phyloP scores from a whole-genome alignment of 2,113 vertebrate genomes.

The Boleophthalmus pectinirostris region DNA sequence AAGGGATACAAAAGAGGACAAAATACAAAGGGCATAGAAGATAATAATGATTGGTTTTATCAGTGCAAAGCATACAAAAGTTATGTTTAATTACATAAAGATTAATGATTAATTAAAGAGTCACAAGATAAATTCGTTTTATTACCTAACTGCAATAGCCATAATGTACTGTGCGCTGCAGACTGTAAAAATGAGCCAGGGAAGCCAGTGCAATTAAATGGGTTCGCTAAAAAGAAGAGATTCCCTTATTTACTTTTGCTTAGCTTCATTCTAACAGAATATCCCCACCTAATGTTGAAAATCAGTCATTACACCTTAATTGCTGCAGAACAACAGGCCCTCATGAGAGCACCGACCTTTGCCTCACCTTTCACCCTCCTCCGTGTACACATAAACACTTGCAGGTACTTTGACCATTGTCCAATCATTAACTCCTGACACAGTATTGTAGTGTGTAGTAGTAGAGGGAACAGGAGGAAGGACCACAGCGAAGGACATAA shows the following conservation, averaged over 20 bases:
- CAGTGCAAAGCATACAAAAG: no score
- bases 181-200: no score
- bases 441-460: neutral
- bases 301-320: slow-evolving; percentile 10
- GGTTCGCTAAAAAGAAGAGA: neutral
- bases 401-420: slow-evolving; percentile 40
- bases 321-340: slow-evolving; percentile 14
- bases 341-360: slow-evolving; percentile 58
- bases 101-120: no score
- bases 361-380: slow-evolving; percentile 31
- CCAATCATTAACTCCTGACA: slow-evolving; percentile 62
- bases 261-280: neutral
- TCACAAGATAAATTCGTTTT: no score
- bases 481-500: neutral
- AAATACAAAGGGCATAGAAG: no score
- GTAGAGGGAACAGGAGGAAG: slow-evolving; percentile 6
- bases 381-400: slow-evolving; percentile 43
- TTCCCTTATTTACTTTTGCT: neutral
- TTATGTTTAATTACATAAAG: no score
- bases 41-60: no score
- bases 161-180: no score
- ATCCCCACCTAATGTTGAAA: slow-evolving; percentile 31
- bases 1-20: no score
- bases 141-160: no score
- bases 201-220: neutral